Evolutionary conservation across 1,140 invertebrate species (phyloP).

Genomic region (Diplogasteroides magnus): DNA sequence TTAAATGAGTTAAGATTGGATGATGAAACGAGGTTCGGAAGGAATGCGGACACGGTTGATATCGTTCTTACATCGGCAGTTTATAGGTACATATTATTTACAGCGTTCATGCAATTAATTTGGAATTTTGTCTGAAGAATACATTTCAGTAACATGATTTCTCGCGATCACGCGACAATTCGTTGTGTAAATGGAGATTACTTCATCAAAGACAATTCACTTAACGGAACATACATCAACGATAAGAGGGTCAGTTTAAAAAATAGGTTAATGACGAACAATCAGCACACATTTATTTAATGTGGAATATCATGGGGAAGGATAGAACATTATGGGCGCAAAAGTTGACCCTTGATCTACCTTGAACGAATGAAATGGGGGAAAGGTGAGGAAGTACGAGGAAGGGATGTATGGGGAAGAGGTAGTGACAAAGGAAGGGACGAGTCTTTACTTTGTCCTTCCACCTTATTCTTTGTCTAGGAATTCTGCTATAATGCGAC

Average conservation of each 20-base stretch:
- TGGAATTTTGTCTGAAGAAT: neutral
- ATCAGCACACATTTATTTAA: conserved; percentile 4
- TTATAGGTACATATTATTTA: neutral
- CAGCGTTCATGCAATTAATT: no score
- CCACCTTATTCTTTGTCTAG: no score
- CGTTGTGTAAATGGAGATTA: conserved; percentile 10
- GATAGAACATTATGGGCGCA: no score
- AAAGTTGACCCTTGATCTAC: no score
- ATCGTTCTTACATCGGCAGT: neutral
- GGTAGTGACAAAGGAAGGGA: no score
- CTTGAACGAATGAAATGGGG: no score
- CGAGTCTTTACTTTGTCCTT: no score
- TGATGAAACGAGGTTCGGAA: neutral
- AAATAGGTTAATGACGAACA: no score
- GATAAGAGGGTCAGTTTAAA: conserved; percentile 54
- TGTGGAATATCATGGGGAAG: conserved; percentile 2
- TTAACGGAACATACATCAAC: conserved; percentile 59
- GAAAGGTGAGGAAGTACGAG: no score
- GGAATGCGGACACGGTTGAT: neutral
- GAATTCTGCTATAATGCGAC: no score
- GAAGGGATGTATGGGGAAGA: no score
- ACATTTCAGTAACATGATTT: neutral
- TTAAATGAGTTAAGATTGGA: neutral
- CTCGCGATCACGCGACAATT: neutral
- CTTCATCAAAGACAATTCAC: conserved; percentile 51